A percentile compares a stretch with the other conserved stretches of the same genome.
phyloP scores from a whole-genome alignment of 1,140 invertebrate species.

The Aphelinus atriplicis region DNA sequence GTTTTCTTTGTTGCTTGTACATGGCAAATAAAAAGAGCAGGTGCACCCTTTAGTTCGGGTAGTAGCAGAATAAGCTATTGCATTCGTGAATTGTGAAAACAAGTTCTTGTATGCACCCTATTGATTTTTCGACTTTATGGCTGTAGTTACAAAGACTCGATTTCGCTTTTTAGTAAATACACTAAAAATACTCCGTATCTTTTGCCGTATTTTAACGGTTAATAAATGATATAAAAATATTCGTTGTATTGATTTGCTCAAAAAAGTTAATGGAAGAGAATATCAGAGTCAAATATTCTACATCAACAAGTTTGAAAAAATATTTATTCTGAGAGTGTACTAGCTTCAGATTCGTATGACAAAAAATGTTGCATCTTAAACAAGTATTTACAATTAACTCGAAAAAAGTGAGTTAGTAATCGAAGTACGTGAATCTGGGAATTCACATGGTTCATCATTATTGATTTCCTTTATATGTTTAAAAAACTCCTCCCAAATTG shows the following conservation, averaged over 20 bases:
- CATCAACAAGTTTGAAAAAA: background rate
- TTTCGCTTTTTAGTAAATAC: conserved; percentile 12
- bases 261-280: conserved; percentile 1
- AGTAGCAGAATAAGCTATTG: conserved; percentile 25
- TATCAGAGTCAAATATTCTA: background rate
- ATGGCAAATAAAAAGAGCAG: conserved; percentile 5
- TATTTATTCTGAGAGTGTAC: no score
- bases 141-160: conserved; percentile 14
- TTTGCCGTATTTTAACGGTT: background rate
- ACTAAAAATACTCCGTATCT: conserved; percentile 21
- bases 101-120: background rate
- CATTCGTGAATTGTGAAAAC: conserved; percentile 34
- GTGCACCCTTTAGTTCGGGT: conserved; percentile 20
- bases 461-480: no score
- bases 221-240: background rate
- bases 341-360: no score
- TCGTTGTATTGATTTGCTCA: no score
- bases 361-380: no score
- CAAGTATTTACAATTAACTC: no score
- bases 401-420: no score
- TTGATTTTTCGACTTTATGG: conserved; percentile 29
- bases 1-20: conserved; percentile 3
- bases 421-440: no score
- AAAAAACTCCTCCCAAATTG: no score
- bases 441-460: no score